phyloP scores from a whole-genome alignment of 2,888 invertebrate species.

The Conus canariensis region DNA sequence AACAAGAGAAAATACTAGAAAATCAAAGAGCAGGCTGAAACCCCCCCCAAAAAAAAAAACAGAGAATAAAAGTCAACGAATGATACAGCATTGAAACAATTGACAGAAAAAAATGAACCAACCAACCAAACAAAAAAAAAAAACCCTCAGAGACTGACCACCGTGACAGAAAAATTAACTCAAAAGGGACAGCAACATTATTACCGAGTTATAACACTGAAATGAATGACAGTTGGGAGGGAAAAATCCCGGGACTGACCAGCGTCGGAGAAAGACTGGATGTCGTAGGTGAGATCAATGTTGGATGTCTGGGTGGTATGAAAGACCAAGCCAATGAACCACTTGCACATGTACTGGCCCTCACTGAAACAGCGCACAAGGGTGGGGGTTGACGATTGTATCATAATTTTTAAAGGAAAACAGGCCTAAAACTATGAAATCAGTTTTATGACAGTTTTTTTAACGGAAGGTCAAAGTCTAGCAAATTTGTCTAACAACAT shows the following conservation, averaged over 20 bases:
- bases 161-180: no score
- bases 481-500: no score
- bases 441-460: no score
- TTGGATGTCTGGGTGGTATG: conserved; percentile 91
- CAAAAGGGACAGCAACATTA: no score
- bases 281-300: conserved; percentile 95
- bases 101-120: neutral
- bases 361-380: conserved; percentile 63
- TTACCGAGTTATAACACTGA: neutral
- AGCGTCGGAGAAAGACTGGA: conserved; percentile 92
- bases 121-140: neutral
- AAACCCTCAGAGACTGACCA: no score
- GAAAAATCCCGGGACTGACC: conserved; percentile 81
- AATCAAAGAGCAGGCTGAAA: no score
- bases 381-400: no score
- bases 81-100: neutral
- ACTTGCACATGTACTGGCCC: conserved; percentile 88
- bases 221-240: neutral
- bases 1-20: no score
- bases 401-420: neutral
- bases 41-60: no score
- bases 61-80: no score
- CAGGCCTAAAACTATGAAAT: no score
- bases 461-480: no score
- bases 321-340: conserved; percentile 98